A percentile compares a stretch with the other conserved stretches of the same genome.
These are phyloP conservation scores for Macrotis lagotis DNA, from an alignment of 2,113 vertebrate species.

Conservation along the genomic window DNA sequence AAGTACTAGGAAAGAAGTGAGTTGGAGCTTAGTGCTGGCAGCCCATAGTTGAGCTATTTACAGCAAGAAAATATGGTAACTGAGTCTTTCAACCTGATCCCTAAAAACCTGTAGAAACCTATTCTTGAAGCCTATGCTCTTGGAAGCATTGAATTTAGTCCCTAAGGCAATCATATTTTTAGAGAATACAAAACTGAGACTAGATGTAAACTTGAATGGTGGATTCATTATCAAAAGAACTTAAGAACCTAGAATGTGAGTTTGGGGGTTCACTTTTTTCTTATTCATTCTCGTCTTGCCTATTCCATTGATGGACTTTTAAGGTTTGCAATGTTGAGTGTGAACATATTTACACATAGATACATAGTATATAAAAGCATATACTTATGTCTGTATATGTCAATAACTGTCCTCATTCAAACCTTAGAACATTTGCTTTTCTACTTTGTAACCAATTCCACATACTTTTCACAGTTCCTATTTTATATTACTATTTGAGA, in stretches of 20 bases:
- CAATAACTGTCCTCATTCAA: no score
- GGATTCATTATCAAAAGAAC: neutral
- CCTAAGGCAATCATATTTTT: no score
- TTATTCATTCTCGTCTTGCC: neutral
- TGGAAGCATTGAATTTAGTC: neutral
- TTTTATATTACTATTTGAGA: neutral
- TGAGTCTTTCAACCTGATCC: no score
- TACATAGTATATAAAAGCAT: no score
- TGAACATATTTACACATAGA: no score
- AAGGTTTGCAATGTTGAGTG: neutral
- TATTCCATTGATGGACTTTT: neutral
- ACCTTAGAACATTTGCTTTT: neutral
- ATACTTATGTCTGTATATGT: no score
- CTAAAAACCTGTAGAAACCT: no score
- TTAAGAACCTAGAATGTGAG: neutral
- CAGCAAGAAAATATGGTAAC: neutral
- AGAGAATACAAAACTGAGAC: no score
- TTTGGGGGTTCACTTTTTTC: neutral
- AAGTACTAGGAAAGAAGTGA: neutral
- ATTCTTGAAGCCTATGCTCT: neutral
- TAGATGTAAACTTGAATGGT: neutral
- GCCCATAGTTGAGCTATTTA: neutral
- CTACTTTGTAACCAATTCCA: neutral
- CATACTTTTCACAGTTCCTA: neutral
- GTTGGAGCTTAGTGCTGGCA: neutral